A percentile compares a stretch with the other conserved stretches of the same genome.
phyloP scores from a whole-genome alignment of 2,797 vertebrate genomes.

The Chrysocyon brachyurus region DNA sequence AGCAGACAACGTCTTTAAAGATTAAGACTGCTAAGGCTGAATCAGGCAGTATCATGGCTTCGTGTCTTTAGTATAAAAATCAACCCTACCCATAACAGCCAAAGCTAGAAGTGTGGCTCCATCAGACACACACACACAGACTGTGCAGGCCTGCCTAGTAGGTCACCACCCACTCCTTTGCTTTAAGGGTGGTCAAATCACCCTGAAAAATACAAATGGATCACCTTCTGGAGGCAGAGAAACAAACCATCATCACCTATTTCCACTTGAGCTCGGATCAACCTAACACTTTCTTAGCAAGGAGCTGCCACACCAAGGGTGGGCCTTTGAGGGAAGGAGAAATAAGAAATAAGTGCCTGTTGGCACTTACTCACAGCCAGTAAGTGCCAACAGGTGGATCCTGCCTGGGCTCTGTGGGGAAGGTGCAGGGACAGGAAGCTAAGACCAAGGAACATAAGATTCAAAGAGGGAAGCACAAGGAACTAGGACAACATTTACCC shows the following conservation, averaged over 20 bases:
- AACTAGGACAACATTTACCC: not conserved
- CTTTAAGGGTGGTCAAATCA: not conserved
- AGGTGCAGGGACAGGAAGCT: not conserved
- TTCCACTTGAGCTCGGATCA: not conserved
- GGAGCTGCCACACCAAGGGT: not conserved
- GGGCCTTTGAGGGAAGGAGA: not conserved
- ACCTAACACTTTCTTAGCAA: not conserved
- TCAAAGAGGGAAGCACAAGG: not conserved
- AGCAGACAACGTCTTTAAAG: not conserved
- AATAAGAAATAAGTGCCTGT: not conserved
- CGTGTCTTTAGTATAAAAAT: not conserved
- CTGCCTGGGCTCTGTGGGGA: not conserved
- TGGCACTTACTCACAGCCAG: too few relatives aligned
- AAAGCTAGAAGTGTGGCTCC: not conserved
- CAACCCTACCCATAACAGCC: not conserved
- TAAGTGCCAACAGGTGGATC: too few relatives aligned
- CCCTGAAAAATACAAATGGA: not conserved
- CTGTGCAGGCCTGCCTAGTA: not conserved
- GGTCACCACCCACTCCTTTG: not conserved
- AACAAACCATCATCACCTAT: not conserved
- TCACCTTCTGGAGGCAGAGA: not conserved
- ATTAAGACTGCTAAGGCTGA: not conserved
- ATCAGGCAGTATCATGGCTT: not conserved
- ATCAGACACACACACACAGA: not conserved
- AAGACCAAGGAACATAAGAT: fast-evolving